Base-by-base conservation (phyloP, 1,140 invertebrate genomes). In the Luehdorfia chinensis region DNA sequence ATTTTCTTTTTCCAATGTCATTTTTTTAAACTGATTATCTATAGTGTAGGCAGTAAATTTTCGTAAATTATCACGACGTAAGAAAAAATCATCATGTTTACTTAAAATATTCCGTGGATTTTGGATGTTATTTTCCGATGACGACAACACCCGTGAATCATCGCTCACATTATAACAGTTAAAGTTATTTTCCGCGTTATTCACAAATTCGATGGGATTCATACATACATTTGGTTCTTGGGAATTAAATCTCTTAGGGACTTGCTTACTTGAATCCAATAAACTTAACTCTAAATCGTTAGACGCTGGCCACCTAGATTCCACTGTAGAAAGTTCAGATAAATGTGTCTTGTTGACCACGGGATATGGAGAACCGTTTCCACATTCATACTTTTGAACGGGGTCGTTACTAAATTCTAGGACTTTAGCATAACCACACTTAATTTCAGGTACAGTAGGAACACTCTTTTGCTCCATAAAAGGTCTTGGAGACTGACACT, bases 401-500 rank as follows among this genome's bases (percentile, higher is more conserved):
- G 78, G 66, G 48, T 85, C 77, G 32, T 49, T 54, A 18, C 39
- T 69, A 52, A 63, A 76, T 13, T 59, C 31, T 6, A 80, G 11
- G 28, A 65, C 28, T 44, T 47, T 58, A 1, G 41, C 13, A 37
- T 49, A 46, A 37, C 37, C 47, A 28, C 59, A 52, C 21, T 27
- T 47, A 11, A 56, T 25, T 19, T 48, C 37, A 18, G 50, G 45
- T 34, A 48, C 28, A 15, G 46, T 39, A n/a, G 51, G 39, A 8
- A 53, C 48, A 13, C 62, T 46, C 39, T 66, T 59, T 32, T 65
- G 70, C 25, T 73, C 66, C 15, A 80, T 55, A 39, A 71, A 74
- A 0, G 78, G 81, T 23, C 81, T 59, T 19, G 81, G 81, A 19
- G 75, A 81, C 39, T 85, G 78, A 47, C 78, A 84, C 44, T 85